Conservation (phyloP, 64 coral and sea anemone species). For the Dendronephthya gigantea region DNA sequence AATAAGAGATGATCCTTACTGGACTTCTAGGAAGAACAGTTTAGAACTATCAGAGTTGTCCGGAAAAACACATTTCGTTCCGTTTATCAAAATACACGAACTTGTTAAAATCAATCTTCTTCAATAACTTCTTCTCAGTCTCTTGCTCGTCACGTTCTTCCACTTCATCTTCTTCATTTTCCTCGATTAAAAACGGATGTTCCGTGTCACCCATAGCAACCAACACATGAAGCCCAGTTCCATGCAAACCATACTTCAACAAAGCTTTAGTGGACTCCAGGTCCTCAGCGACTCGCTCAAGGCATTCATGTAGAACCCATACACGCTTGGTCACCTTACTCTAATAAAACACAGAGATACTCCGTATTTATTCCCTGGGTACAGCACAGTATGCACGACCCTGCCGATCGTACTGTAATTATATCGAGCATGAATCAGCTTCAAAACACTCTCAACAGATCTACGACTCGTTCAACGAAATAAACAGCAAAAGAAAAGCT, state of each 20-base stretch:
- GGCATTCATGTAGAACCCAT: conserved; percentile 92
- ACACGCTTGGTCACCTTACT: conserved; percentile 97
- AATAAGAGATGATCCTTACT: too few relatives aligned
- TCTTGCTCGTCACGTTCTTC: conserved; percentile 36
- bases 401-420: too few relatives aligned
- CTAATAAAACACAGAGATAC: too few relatives aligned
- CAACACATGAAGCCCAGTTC: conserved; percentile 53
- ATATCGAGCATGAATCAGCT: too few relatives aligned
- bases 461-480: not conserved
- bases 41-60: too few relatives aligned
- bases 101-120: conserved; percentile 70
- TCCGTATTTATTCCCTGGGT: too few relatives aligned
- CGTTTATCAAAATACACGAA: not conserved
- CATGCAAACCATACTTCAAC: conserved; percentile 74
- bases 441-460: too few relatives aligned
- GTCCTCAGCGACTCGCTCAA: conserved; percentile 76
- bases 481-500: not conserved
- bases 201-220: conserved; percentile 40
- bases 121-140: conserved; percentile 33
- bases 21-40: not conserved
- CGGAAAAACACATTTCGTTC: not conserved
- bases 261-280: conserved; percentile 75
- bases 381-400: too few relatives aligned
- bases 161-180: conserved; percentile 29
- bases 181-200: conserved; percentile 55